Percentiles rank a stretch among this genome's conserved stretches.
Evolutionary conservation across 2,888 invertebrate species (phyloP).

Genomic region (Leptinotarsa juncta): DNA sequence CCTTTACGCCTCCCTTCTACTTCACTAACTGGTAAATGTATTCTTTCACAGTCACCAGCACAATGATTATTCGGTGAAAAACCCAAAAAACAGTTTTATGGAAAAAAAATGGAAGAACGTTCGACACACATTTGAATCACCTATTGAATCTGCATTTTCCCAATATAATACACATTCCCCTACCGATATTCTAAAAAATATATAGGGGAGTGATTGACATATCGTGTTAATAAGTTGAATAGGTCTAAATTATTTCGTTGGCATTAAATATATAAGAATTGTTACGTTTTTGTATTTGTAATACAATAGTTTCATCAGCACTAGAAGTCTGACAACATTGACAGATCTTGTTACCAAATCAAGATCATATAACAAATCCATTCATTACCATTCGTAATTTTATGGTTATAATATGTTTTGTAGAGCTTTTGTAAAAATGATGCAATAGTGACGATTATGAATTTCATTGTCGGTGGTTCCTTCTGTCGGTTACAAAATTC

Average conservation of each 20-base stretch:
- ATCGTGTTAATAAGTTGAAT: slow-evolving; percentile 4
- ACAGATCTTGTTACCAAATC: slow-evolving; percentile 24
- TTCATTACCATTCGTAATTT: not conserved
- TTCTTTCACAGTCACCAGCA: too few species aligned
- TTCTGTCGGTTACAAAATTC: too few species aligned
- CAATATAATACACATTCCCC: not conserved
- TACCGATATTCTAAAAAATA: not conserved
- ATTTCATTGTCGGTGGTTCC: not conserved
- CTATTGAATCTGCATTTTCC: not conserved
- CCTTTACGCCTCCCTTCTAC: too few species aligned
- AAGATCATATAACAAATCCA: slow-evolving; percentile 13
- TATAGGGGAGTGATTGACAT: slow-evolving; percentile 20
- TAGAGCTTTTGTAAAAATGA: not conserved
- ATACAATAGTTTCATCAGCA: slow-evolving; percentile 26
- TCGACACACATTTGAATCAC: not conserved
- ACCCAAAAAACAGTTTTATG: not conserved
- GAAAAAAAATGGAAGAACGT: too few species aligned
- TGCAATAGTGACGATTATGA: not conserved
- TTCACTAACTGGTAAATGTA: too few species aligned
- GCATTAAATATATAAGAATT: not conserved
- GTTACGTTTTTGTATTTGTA: slow-evolving; percentile 1
- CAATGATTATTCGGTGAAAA: not conserved
- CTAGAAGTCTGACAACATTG: slow-evolving; percentile 5
- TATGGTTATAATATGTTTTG: not conserved
- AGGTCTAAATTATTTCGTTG: slow-evolving; percentile 6